These are phyloP conservation scores for Icerya purchasi DNA, from an alignment of 2,888 invertebrate genomes.

Conservation along the genomic window DNA sequence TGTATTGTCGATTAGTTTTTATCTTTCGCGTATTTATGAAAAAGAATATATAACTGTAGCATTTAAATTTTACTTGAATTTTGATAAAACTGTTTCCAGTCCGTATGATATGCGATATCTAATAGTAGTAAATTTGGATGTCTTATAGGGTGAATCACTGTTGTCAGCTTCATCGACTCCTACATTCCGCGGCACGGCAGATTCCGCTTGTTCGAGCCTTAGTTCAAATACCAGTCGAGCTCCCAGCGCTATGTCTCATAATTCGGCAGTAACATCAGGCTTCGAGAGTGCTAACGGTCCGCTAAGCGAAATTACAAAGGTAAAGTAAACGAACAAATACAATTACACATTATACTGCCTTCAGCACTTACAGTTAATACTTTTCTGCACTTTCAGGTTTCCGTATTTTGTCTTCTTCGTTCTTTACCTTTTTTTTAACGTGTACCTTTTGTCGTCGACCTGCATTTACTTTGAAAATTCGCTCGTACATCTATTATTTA, in stretches of 20 bases:
- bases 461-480: too few relatives aligned
- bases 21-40: too few relatives aligned
- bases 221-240: slow-evolving; percentile 28
- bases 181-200: slow-evolving; percentile 23
- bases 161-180: slow-evolving; percentile 18
- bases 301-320: slow-evolving; percentile 10
- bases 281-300: slow-evolving; percentile 14
- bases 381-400: background rate
- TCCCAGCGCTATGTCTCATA: slow-evolving; percentile 29
- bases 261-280: slow-evolving; percentile 23
- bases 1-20: too few relatives aligned
- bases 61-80: too few relatives aligned
- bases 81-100: too few relatives aligned
- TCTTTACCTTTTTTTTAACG: too few relatives aligned
- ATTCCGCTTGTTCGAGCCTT: slow-evolving; percentile 29
- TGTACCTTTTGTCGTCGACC: too few relatives aligned
- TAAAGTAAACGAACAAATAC: background rate
- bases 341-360: background rate
- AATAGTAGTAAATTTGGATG: too few relatives aligned
- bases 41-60: too few relatives aligned
- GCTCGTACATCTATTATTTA: too few relatives aligned
- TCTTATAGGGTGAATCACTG: slow-evolving; percentile 5
- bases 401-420: background rate
- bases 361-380: background rate
- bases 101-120: too few relatives aligned